A percentile compares a stretch with the other conserved stretches of the same genome.
Evolutionary conservation across 2,113 vertebrate species (phyloP).

Genomic region (Ardeotis arabs): DNA sequence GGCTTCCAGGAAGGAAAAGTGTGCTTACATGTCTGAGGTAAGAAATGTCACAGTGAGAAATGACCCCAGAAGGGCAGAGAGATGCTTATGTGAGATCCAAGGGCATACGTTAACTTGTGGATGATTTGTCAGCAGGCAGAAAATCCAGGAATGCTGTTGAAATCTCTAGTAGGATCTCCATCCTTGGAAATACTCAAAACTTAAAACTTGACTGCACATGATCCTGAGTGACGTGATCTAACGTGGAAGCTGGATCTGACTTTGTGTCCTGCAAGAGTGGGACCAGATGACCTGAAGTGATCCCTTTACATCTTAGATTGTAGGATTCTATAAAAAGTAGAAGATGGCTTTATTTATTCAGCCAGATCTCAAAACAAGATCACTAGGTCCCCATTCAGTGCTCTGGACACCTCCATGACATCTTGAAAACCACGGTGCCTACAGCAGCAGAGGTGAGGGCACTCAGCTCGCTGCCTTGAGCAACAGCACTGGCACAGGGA

Average conservation of each 20-base stretch:
- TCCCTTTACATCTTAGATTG: neutral
- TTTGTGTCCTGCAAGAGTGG: neutral
- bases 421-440: neutral
- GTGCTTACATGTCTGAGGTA: fast-evolving
- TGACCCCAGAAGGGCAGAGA: neutral
- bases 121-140: neutral
- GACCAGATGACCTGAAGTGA: neutral
- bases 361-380: neutral
- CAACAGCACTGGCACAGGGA: fast-evolving
- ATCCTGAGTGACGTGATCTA: neutral
- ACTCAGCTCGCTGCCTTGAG: neutral
- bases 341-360: neutral
- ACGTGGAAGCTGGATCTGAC: neutral
- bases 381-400: no score
- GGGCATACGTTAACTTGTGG: neutral
- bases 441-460: neutral
- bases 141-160: neutral
- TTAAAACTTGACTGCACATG: neutral
- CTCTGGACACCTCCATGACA: neutral
- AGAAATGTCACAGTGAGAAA: neutral
- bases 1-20: neutral
- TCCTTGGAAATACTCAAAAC: neutral
- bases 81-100: neutral
- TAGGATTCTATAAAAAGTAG: neutral
- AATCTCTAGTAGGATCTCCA: neutral